Conservation (phyloP, 2,888 invertebrate genomes). For the Drosophila cyrtoloma region DNA sequence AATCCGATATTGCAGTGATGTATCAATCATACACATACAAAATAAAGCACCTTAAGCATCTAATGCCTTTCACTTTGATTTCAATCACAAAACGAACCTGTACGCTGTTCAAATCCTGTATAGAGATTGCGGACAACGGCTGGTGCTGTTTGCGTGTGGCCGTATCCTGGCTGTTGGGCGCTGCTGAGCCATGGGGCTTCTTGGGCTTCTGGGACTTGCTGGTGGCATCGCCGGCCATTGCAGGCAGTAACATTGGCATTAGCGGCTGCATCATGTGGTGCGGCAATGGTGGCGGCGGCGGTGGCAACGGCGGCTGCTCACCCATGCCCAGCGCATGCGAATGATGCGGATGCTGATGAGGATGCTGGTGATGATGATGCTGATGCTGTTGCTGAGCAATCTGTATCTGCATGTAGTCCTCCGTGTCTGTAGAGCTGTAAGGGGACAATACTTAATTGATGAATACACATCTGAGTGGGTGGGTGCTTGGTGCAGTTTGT, state of each 20-base stretch:
- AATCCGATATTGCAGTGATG: neutral
- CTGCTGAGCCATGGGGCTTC: conserved; percentile 63
- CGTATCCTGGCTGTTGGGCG: conserved; percentile 82
- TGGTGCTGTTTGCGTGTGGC: conserved; percentile 88
- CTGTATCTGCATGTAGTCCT: conserved; percentile 87
- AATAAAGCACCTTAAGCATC: neutral
- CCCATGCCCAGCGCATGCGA: conserved; percentile 62
- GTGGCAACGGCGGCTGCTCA: conserved; percentile 84
- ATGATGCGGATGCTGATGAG: conserved; percentile 56
- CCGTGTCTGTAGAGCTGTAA: conserved; percentile 84
- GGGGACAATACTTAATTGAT: neutral
- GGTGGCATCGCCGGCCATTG: conserved; percentile 78
- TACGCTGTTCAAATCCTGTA: conserved; percentile 94
- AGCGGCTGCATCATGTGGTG: conserved; percentile 86
- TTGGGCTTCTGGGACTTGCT: conserved; percentile 66
- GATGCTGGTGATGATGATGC: conserved; percentile 44
- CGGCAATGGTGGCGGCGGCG: conserved; percentile 86
- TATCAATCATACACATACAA: neutral
- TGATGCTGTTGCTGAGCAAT: conserved; percentile 85
- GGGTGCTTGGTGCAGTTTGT: neutral
- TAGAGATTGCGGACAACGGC: conserved; percentile 94
- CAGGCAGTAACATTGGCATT: conserved; percentile 85
- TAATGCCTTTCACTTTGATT: neutral
- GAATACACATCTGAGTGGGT: neutral
- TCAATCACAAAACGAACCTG: conserved; percentile 82